Evolutionary conservation across 35 echinoderm and acorn worm species (phyloP), one percentile per base, ranked within the genome.

Genomic region (Anneissia japonica): DNA sequence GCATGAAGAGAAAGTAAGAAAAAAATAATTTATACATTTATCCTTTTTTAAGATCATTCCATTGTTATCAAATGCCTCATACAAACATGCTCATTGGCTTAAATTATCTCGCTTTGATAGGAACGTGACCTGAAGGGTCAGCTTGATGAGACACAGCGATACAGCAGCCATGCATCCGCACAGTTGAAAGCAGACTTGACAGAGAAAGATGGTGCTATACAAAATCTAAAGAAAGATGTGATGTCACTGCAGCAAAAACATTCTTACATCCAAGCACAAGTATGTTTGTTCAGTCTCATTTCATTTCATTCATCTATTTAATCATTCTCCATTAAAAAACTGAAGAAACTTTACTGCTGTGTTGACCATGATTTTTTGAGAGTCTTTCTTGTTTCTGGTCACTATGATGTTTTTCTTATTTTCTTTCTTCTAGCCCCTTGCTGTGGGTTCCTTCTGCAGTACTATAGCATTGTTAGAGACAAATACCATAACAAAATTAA

Each of bases 231-330:
- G 45, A 46, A 77, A 45, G 93, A 95, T 81, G 29, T 89, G 4
- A 85, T 31, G 32, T 36, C 35, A 21, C 46, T 91, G 29, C 86
- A 88, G 21, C 89, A 88, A 32, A 89, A 80, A 75, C 76, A 89
- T 11, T 88, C 93, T 79, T 56, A 95, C 41, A 90, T 89, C 39
- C 93, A 95, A 35, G 77, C 77, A 46, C 89, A 95, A 81, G 88
- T 94, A 82, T 56, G 34, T n/a, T n/a, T n/a, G n/a, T n/a, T n/a
- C n/a, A n/a, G n/a, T n/a, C n/a, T n/a, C n/a, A n/a, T n/a, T n/a
- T n/a, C n/a, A n/a, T n/a, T n/a, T n/a, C n/a, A n/a, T n/a, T n/a
- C n/a, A n/a, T n/a, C n/a, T n/a, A n/a, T n/a, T n/a, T n/a, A n/a
- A n/a, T n/a, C n/a, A n/a, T n/a, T n/a, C n/a, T n/a, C n/a, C n/a